phyloP scores from a whole-genome alignment of 2,888 invertebrate genomes.

The Ormyrus nitidulus region DNA sequence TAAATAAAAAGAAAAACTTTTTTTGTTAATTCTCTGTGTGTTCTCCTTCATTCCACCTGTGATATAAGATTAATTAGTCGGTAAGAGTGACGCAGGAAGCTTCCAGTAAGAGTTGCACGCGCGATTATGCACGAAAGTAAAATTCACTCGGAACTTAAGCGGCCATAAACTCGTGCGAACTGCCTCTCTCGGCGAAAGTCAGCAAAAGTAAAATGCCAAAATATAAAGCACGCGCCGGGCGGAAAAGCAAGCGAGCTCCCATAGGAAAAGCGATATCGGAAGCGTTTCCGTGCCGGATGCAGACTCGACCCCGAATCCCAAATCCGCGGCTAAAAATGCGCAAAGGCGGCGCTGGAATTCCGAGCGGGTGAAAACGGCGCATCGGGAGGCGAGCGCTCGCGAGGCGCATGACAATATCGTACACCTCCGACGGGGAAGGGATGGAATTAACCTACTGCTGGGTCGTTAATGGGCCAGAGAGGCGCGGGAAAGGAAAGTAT shows the following conservation, averaged over 20 bases:
- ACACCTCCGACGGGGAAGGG: constrained; percentile 42
- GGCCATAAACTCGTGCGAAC: no score
- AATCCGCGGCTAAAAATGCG: constrained; percentile 47
- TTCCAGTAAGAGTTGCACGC: no score
- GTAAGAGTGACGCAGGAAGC: no score
- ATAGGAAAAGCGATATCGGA: no score
- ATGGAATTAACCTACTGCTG: constrained; percentile 63
- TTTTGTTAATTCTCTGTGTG: constrained; percentile 27
- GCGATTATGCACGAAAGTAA: not conserved
- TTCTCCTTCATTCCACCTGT: not conserved
- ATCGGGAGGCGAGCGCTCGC: not conserved
- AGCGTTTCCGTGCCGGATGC: constrained; percentile 13
- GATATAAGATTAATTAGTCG: not conserved
- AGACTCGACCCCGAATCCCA: constrained; percentile 30
- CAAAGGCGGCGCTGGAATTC: constrained; percentile 34
- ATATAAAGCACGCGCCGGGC: no score
- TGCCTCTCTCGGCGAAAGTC: no score
- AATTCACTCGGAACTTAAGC: not conserved
- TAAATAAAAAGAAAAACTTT: constrained; percentile 15
- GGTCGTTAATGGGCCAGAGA: constrained; percentile 58
- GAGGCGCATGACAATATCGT: constrained; percentile 9
- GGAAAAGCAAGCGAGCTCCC: no score
- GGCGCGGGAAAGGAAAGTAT: constrained; percentile 64
- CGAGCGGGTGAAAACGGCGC: constrained; percentile 39
- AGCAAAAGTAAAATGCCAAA: no score